These are phyloP conservation scores for Gambusia holbrooki DNA, from an alignment of 2,113 vertebrate genomes.

Conservation along the genomic window DNA sequence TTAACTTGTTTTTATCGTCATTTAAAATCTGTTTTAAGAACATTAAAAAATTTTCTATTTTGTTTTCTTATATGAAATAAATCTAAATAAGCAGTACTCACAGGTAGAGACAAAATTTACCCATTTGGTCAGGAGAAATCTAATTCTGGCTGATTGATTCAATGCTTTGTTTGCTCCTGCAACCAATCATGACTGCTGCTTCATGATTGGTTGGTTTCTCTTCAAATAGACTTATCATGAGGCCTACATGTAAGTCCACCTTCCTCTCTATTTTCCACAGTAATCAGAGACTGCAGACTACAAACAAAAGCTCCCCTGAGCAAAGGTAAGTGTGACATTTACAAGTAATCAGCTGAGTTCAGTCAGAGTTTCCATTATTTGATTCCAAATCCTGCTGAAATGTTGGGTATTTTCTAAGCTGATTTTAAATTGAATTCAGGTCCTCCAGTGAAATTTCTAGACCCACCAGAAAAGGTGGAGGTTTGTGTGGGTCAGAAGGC, in stretches of 20 bases:
- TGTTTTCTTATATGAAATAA: background rate
- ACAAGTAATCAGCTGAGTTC: too few relatives aligned
- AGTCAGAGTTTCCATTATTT: background rate
- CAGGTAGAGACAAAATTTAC: background rate
- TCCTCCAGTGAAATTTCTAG: conserved; percentile 69
- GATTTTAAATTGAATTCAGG: conserved; percentile 43
- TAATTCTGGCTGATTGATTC: background rate
- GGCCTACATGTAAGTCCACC: conserved; percentile 22
- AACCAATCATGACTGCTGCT: conserved; percentile 50
- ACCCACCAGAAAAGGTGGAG: conserved; percentile 73
- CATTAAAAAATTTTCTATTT: background rate
- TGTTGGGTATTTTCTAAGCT: background rate
- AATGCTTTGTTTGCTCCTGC: conserved; percentile 10
- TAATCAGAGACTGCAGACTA: background rate
- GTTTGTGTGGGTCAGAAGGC: conserved; percentile 69
- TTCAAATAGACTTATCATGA: conserved; percentile 23
- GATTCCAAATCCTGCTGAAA: background rate
- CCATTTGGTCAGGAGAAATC: background rate
- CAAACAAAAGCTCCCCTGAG: conserved; percentile 39
- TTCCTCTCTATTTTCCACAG: conserved; percentile 32
- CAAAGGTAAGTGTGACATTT: conserved; percentile 49
- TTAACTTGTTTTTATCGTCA: background rate
- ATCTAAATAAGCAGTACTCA: background rate
- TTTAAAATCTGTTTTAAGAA: too few relatives aligned
- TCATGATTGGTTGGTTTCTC: conserved; percentile 50